Conservation (phyloP, 1,140 invertebrate species). For the Ips typographus region DNA sequence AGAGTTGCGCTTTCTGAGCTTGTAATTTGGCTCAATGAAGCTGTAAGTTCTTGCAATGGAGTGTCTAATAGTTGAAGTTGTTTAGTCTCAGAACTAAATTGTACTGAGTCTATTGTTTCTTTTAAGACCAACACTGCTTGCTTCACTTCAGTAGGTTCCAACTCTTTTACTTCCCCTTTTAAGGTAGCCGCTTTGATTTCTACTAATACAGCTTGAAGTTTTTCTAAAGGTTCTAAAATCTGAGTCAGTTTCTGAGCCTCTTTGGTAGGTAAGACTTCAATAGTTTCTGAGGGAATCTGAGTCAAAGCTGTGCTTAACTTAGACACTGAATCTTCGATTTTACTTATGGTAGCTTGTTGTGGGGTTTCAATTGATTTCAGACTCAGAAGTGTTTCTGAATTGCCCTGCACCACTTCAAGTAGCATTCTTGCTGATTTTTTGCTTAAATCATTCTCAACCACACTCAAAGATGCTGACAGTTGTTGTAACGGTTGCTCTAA, state of each 20-base stretch:
- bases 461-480: slow-evolving; percentile 7
- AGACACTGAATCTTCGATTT: slow-evolving; percentile 12
- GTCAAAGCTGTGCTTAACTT: slow-evolving; percentile 3
- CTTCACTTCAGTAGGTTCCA: slow-evolving; percentile 10
- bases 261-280: slow-evolving; percentile 8
- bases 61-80: slow-evolving; percentile 11
- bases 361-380: slow-evolving; percentile 2
- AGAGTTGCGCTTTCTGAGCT: neutral
- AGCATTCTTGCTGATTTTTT: slow-evolving; percentile 3
- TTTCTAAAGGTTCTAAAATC: slow-evolving; percentile 17
- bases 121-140: slow-evolving; percentile 14
- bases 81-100: slow-evolving; percentile 5
- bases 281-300: slow-evolving; percentile 9
- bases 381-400: neutral
- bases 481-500: slow-evolving; percentile 6
- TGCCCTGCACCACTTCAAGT: slow-evolving; percentile 3
- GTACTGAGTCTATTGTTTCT: slow-evolving; percentile 11
- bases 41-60: slow-evolving; percentile 19
- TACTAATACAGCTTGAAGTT: slow-evolving; percentile 14
- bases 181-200: slow-evolving; percentile 7
- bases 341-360: slow-evolving; percentile 6
- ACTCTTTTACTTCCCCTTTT: slow-evolving; percentile 21
- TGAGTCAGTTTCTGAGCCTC: slow-evolving; percentile 5
- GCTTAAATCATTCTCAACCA: neutral
- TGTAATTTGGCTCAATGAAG: neutral